Conservation (phyloP, 1,140 invertebrate genomes). For the Dreissena rostriformis region DNA sequence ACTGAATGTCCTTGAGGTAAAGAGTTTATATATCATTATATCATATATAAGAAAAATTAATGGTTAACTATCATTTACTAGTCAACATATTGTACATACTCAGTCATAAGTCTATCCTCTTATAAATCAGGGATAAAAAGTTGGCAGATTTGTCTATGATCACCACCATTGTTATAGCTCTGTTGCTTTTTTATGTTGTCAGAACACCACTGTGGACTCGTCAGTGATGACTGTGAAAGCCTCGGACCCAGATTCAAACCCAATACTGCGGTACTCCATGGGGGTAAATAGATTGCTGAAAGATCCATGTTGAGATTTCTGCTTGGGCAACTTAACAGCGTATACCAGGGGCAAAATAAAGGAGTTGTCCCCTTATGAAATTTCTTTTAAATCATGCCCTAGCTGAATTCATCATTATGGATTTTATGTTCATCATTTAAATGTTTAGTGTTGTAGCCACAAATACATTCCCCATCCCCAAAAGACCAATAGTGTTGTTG, state of each 20-base stretch:
- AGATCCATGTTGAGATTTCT: constrained; percentile 5
- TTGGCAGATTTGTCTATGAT: background rate
- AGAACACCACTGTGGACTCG: background rate
- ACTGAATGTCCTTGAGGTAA: constrained; percentile 39
- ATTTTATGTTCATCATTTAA: too few species aligned
- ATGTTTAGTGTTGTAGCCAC: background rate
- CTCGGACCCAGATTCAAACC: constrained; percentile 64
- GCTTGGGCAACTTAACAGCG: background rate
- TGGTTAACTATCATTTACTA: too few species aligned
- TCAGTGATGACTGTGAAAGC: constrained; percentile 47
- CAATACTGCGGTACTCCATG: constrained; percentile 62
- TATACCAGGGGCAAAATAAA: too few species aligned
- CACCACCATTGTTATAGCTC: background rate
- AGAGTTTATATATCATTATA: background rate
- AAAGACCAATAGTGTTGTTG: background rate
- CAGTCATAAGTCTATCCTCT: background rate
- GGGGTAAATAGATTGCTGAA: constrained; percentile 51
- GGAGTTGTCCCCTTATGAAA: too few species aligned
- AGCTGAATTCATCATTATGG: too few species aligned
- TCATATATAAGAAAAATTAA: background rate
- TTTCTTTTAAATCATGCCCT: too few species aligned
- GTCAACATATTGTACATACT: too few species aligned
- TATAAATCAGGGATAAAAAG: background rate
- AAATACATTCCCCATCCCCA: background rate
- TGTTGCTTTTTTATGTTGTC: background rate